These are phyloP conservation scores for Equus quagga DNA, from an alignment of 2,113 vertebrate species.

Conservation along the genomic window DNA sequence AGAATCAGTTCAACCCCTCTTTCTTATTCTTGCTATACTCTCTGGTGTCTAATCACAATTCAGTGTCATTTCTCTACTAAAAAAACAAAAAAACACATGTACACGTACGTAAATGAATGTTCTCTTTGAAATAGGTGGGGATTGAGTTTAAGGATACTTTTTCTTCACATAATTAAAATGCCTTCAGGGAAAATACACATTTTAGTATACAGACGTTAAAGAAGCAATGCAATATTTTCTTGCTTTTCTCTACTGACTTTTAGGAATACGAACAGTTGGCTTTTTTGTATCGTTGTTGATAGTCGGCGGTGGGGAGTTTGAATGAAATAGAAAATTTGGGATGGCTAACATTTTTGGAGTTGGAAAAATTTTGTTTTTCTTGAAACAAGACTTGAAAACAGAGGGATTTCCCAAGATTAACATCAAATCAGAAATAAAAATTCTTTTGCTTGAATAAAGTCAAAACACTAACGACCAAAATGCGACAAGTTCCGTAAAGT, in stretches of 20 bases:
- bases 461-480: conserved; percentile 1
- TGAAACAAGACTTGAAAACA: conserved; percentile 34
- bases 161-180: not conserved
- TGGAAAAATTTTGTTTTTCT: conserved; percentile 45
- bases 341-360: conserved; percentile 24
- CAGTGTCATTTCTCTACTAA: not conserved
- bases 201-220: not conserved
- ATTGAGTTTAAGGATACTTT: not conserved
- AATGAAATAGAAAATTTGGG: conserved; percentile 53
- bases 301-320: not conserved
- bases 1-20: not conserved
- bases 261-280: not conserved
- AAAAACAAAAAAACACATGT: not conserved
- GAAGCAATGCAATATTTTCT: not conserved
- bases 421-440: conserved; percentile 27
- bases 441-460: conserved; percentile 45
- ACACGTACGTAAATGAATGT: not conserved
- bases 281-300: not conserved
- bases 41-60: not conserved
- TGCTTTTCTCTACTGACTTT: not conserved
- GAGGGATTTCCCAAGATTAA: conserved; percentile 46
- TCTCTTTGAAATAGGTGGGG: not conserved
- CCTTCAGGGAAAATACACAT: not conserved
- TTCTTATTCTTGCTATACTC: not conserved
- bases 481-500: conserved; percentile 47